Evolutionary conservation across 2,888 invertebrate species (phyloP), one percentile per base, ranked within the genome.

Genomic region (Cheilosia vernalis): DNA sequence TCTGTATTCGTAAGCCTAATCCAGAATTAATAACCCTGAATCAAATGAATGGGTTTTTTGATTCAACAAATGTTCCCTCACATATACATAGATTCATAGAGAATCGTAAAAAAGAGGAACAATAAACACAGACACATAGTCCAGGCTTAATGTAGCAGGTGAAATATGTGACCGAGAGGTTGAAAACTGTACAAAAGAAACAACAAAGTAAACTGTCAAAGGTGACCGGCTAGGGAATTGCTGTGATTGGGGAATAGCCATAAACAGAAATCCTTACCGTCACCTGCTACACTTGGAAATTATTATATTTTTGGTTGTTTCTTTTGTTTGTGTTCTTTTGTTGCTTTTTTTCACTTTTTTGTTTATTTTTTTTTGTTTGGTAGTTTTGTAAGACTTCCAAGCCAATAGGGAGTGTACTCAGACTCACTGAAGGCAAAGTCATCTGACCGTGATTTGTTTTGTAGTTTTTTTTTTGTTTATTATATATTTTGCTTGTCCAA

Each of bases 221-320:
- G 67, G 60, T 56, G 66, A 64, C 74, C 66, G 60, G 30, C 58
- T 21, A 21, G 60, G 60, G 67, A 67, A 60, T 76, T 67, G 33
- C 21, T 30, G 37, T 37, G 37, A 13, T 37, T 13, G 0, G 24
- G 21, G 58, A 60, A 67, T 67, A 44, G 44, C 15, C 44, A 66
- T 58, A 58, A 58, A 53, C 58, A 74, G 58, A 74, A 58, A 74
- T 66, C 74, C 27, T 74, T 74, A 9, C 56, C 40, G 40, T 66
- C 74, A 76, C 76, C 76, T 76, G 76, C 33, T 60, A 67, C 76
- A 66, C 21, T 44, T 27, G 40, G 15, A 58, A 66, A 64, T 56
- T 64, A 49, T 56, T 58, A 27, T 49, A 56, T 24, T 47, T 64
- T 37, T 9, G 9, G 17, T 47, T 44, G 5, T 47, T 60, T 51